phyloP scores from a whole-genome alignment of 2,113 vertebrate genomes.

The Stegostoma tigrinum region DNA sequence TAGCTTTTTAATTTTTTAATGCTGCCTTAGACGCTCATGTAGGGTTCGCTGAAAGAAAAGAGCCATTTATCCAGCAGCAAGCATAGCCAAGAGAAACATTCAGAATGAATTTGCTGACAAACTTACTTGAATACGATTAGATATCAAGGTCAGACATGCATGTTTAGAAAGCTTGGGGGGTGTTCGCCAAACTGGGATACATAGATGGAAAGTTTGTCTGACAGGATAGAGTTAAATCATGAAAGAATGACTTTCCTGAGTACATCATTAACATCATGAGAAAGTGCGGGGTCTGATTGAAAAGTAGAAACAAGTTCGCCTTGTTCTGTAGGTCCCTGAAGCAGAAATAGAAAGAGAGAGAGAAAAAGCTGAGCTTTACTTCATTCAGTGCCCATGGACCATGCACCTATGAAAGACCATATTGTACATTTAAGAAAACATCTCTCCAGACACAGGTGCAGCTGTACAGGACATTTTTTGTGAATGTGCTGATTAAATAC shows the following conservation, averaged over 20 bases:
- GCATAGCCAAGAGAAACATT: neutral
- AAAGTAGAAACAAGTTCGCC: neutral
- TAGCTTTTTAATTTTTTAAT: neutral
- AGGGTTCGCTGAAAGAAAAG: neutral
- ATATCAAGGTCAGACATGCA: neutral
- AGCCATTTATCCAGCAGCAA: neutral
- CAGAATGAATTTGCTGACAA: slow-evolving; percentile 24
- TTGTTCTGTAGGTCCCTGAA: slow-evolving; percentile 9
- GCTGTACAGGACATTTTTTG: neutral
- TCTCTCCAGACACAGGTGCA: slow-evolving; percentile 15
- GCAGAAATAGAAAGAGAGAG: neutral
- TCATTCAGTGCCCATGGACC: neutral
- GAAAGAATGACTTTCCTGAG: neutral
- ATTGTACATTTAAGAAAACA: slow-evolving; percentile 26
- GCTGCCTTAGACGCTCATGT: neutral
- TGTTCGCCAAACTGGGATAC: neutral
- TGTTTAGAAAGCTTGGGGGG: neutral
- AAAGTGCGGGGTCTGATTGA: neutral
- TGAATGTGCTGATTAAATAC: slow-evolving; percentile 6
- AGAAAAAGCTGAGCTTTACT: slow-evolving; percentile 9
- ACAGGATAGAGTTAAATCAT: neutral
- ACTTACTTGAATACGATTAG: neutral
- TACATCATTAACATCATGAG: neutral
- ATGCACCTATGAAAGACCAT: slow-evolving; percentile 7
- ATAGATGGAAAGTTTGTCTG: neutral